Percentiles rank a stretch among this genome's conserved stretches.
Conservation (phyloP, 2,113 vertebrate species). For the Gavia stellata region DNA sequence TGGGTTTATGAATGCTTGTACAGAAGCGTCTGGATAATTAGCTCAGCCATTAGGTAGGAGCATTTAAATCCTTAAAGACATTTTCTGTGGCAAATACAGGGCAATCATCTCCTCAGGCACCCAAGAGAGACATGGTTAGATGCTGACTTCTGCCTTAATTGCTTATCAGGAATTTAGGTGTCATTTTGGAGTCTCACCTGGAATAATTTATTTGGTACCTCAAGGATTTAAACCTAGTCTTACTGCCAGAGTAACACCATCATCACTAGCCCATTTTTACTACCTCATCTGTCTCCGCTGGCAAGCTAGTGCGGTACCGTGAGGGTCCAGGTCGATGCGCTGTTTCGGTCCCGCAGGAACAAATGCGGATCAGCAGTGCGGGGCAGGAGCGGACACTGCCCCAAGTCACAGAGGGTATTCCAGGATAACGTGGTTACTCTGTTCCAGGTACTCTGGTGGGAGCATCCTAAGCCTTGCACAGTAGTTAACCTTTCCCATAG, state of each 20-base stretch:
- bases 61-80: neutral
- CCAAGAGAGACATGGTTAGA: neutral
- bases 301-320: neutral
- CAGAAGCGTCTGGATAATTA: neutral
- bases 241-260: neutral
- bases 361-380: neutral
- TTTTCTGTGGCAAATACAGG: neutral
- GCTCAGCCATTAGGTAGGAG: neutral
- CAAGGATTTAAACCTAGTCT: neutral
- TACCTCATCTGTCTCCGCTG: neutral
- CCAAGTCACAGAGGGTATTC: neutral
- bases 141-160: neutral
- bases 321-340: neutral
- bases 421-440: rapidly evolving
- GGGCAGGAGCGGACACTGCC: neutral
- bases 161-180: neutral
- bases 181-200: neutral
- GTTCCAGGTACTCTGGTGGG: neutral
- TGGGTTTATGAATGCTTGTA: neutral
- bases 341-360: neutral
- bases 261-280: neutral
- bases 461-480: neutral
- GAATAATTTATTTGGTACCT: neutral
- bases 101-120: neutral
- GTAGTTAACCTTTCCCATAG: neutral